Evolutionary conservation across 2,888 invertebrate genomes (phyloP), one percentile per base, ranked within the genome.

Genomic region (Chrysomela aeneicollis): DNA sequence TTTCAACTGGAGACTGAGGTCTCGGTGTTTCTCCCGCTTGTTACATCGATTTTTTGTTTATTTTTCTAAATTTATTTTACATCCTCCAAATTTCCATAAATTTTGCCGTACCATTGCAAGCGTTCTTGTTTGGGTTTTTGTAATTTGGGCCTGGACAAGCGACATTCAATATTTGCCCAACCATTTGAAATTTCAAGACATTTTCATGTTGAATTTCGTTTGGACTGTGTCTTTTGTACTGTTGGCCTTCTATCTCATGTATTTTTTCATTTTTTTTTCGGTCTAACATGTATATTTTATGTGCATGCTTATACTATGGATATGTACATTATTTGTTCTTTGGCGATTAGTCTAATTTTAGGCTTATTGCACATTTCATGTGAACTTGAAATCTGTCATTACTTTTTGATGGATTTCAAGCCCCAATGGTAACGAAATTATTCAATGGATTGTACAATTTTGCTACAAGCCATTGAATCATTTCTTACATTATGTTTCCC

Each of bases 201-300:
- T 17, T 59, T 32, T 21, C 17, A 47, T 61, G 57, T 63, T 42
- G 64, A 70, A 63, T 76, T 73, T 76, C 68, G 68, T 69, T 75
- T 71, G 74, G 71, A 67, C 71, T 64, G 66, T 61, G 67, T 72
- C 65, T 68, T 63, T 72, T 78, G 78, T 74, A 81, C 79, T 82
- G 82, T 83, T 83, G 83, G 83, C 83, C 83, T 83, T 83, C 83
- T 82, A 82, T 82, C 80, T 82, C 80, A 81, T 79, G 74, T 77
- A 74, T 78, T 77, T 80, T 78, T 81, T 78, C 79, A 79, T 78
- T 80, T 79, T 80, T 78, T 80, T 79, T 78, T 81, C 79, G 77
- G 77, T 78, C 81, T 82, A 82, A 80, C 79, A 80, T 79, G 72
- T 72, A 71, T 72, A 46, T 74, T 74, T 73, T 72, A 77, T 78